These are phyloP conservation scores for Danaus chrysippus DNA, from an alignment of 2,888 invertebrate species.

Conservation along the genomic window DNA sequence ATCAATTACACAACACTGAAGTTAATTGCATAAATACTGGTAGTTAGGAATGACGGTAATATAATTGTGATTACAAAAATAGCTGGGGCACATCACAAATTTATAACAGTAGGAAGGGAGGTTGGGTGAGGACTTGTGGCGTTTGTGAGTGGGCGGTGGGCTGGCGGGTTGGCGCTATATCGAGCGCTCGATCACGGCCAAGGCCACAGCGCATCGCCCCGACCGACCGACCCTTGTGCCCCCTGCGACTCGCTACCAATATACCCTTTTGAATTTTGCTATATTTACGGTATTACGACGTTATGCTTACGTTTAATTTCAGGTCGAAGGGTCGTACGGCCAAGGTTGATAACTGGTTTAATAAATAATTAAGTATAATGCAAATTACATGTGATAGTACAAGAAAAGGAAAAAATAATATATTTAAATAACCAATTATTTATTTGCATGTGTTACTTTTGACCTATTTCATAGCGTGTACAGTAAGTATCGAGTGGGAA, in stretches of 20 bases:
- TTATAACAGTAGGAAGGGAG: slow-evolving; percentile 44
- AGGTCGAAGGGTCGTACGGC: neutral
- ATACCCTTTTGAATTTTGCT: slow-evolving; percentile 21
- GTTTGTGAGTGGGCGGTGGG: slow-evolving; percentile 35
- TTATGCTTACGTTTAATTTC: slow-evolving; percentile 7
- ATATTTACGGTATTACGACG: slow-evolving; percentile 12
- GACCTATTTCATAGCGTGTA: no score
- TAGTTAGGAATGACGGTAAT: slow-evolving; percentile 35
- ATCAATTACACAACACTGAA: no score
- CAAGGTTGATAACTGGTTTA: neutral
- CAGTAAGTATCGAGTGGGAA: no score
- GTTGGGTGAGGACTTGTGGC: slow-evolving; percentile 35
- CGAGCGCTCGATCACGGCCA: slow-evolving; percentile 78
- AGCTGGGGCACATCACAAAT: slow-evolving; percentile 47
- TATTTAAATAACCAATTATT: no score
- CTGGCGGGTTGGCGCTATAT: slow-evolving; percentile 62
- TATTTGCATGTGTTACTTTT: no score
- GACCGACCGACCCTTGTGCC: slow-evolving; percentile 40
- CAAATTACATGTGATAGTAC: no score
- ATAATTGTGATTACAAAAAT: slow-evolving; percentile 43
- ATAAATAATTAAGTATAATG: no score
- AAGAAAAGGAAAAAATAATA: no score
- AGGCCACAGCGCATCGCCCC: slow-evolving; percentile 59
- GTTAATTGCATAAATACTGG: neutral
- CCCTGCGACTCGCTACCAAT: slow-evolving; percentile 24